Conservation (phyloP, 2,888 invertebrate species). For the Iphiclides podalirius region DNA sequence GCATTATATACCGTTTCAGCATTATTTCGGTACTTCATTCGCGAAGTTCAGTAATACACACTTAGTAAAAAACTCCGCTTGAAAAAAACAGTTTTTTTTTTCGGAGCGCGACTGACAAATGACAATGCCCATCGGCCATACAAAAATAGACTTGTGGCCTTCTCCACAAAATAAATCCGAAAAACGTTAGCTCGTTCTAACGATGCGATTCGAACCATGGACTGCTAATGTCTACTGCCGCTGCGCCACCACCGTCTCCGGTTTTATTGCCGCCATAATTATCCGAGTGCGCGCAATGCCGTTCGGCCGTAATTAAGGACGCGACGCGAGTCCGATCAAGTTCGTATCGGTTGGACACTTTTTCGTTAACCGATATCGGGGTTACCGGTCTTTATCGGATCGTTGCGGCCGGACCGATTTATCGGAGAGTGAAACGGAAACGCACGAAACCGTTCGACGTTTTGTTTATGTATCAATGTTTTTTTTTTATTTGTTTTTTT, state of each 20-base stretch:
- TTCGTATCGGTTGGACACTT: slow-evolving; percentile 15
- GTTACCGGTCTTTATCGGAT: slow-evolving; percentile 20
- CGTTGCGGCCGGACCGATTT: slow-evolving; percentile 18
- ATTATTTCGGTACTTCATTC: too few relatives aligned
- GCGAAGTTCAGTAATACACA: too few relatives aligned
- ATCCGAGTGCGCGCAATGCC: slow-evolving; percentile 18
- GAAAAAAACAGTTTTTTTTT: too few relatives aligned
- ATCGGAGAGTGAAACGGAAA: slow-evolving; percentile 14
- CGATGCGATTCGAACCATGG: neutral
- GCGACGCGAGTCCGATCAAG: slow-evolving; percentile 14
- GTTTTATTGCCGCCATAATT: slow-evolving; percentile 7
- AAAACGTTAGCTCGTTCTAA: too few relatives aligned
- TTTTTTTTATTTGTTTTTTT: slow-evolving; percentile 5
- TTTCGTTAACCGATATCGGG: slow-evolving; percentile 19
- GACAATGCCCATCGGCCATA: too few relatives aligned
- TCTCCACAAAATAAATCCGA: too few relatives aligned
- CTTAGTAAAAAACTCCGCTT: too few relatives aligned
- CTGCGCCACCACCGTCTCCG: too few relatives aligned
- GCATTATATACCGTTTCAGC: too few relatives aligned
- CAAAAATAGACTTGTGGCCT: too few relatives aligned
- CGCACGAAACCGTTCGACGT: neutral
- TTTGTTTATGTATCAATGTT: neutral
- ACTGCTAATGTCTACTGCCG: neutral
- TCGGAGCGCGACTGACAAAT: too few relatives aligned
- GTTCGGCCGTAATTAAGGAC: slow-evolving; percentile 20